A percentile compares a stretch with the other conserved stretches of the same genome.
These are phyloP conservation scores for Protula sp. DNA, from an alignment of 2,888 invertebrate species.

Conservation along the genomic window DNA sequence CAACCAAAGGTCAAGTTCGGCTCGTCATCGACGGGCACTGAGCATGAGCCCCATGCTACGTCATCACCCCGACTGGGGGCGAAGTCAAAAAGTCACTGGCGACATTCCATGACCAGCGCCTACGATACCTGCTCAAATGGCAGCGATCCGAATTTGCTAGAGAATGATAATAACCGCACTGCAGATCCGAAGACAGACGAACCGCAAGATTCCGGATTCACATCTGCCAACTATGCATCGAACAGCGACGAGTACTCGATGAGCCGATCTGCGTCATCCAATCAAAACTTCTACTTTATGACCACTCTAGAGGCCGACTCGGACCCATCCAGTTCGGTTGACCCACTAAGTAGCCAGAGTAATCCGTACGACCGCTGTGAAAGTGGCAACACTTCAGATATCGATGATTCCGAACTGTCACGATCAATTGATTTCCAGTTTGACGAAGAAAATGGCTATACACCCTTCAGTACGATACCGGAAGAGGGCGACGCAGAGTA, in stretches of 20 bases:
- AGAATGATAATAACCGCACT: background rate
- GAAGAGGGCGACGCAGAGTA: background rate
- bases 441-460: conserved; percentile 3
- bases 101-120: conserved; percentile 26
- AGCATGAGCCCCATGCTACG: background rate
- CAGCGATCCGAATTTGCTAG: conserved; percentile 7
- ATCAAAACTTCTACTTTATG: conserved; percentile 14
- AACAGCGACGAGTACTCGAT: conserved; percentile 2
- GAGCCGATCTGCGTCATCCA: conserved; percentile 4
- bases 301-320: conserved; percentile 17
- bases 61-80: background rate
- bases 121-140: conserved; percentile 22
- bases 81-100: conserved; percentile 6
- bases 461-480: background rate
- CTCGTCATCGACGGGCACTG: background rate
- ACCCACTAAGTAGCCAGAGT: background rate
- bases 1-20: background rate
- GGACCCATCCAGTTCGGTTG: conserved; percentile 2
- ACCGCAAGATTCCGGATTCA: no score
- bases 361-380: background rate
- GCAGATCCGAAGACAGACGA: no score
- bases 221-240: conserved; percentile 1
- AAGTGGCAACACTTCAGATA: conserved; percentile 2
- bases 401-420: conserved; percentile 12
- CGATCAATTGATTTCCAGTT: conserved; percentile 9